These are phyloP conservation scores for Camarhynchus parvulus DNA, from an alignment of 2,113 vertebrate genomes.

Conservation along the genomic window DNA sequence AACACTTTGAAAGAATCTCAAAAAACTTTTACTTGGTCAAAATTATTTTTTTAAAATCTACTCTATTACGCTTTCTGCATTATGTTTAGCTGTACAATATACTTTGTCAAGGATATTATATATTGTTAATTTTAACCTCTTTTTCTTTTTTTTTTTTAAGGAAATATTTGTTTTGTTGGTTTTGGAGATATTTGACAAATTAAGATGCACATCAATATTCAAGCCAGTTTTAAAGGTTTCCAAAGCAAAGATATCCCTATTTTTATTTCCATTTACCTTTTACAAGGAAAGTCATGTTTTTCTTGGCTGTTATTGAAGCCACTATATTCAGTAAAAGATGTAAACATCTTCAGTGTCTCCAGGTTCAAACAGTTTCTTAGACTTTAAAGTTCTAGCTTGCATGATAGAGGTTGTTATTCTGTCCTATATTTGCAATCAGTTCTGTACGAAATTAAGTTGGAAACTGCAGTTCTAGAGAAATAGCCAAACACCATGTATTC, in stretches of 20 bases:
- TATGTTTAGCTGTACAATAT: background rate
- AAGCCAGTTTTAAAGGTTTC: background rate
- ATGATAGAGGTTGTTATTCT: background rate
- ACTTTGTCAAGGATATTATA: background rate
- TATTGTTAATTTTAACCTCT: background rate
- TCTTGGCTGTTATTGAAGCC: background rate
- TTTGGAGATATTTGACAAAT: background rate
- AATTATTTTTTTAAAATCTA: background rate
- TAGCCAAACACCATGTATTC: background rate
- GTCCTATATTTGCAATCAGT: background rate
- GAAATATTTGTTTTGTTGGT: background rate
- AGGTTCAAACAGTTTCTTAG: background rate
- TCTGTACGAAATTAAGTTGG: background rate
- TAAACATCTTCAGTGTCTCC: background rate
- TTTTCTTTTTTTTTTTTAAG: background rate
- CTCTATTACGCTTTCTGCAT: background rate
- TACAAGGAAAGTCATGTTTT: background rate
- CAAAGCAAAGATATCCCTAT: background rate
- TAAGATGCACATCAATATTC: background rate
- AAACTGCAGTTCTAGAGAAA: background rate
- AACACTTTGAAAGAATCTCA: background rate
- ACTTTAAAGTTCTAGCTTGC: background rate
- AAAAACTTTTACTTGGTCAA: background rate
- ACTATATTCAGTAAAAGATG: background rate
- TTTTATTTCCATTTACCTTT: background rate